phyloP scores from a whole-genome alignment of 2,888 invertebrate species.

The Odontothrips loti region DNA sequence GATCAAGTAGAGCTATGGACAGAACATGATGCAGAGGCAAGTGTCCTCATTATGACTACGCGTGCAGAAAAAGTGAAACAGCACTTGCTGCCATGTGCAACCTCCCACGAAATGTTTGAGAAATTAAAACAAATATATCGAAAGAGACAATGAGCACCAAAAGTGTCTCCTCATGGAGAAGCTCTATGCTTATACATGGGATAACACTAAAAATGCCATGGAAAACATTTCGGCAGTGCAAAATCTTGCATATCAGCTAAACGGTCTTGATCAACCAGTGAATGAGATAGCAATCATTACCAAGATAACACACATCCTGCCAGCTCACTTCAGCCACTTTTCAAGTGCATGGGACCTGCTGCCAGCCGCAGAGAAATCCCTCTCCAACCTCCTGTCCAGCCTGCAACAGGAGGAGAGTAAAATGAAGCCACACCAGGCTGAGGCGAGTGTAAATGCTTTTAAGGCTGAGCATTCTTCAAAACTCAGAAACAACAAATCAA shows the following conservation, averaged over 20 bases:
- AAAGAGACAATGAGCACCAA: neutral
- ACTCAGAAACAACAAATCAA: neutral
- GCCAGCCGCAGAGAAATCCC: neutral
- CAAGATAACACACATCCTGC: neutral
- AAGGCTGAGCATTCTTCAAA: neutral
- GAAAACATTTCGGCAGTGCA: neutral
- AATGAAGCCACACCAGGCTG: neutral
- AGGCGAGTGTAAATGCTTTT: neutral
- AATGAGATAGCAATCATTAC: neutral
- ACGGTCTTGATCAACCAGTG: neutral
- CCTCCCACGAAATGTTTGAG: neutral
- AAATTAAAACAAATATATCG: neutral
- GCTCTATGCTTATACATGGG: neutral
- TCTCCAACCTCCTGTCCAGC: neutral
- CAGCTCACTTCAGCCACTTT: neutral
- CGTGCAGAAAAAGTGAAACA: too few species aligned
- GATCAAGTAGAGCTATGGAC: too few species aligned
- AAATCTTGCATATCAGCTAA: neutral
- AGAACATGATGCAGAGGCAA: too few species aligned
- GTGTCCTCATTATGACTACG: too few species aligned
- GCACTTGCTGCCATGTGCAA: neutral
- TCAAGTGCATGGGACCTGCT: neutral
- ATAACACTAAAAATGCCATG: neutral
- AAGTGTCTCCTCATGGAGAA: neutral
- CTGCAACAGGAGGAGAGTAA: neutral